Evolutionary conservation across 2,113 vertebrate species (phyloP), one percentile per base, ranked within the genome.

Genomic region (Phoxinus phoxinus): DNA sequence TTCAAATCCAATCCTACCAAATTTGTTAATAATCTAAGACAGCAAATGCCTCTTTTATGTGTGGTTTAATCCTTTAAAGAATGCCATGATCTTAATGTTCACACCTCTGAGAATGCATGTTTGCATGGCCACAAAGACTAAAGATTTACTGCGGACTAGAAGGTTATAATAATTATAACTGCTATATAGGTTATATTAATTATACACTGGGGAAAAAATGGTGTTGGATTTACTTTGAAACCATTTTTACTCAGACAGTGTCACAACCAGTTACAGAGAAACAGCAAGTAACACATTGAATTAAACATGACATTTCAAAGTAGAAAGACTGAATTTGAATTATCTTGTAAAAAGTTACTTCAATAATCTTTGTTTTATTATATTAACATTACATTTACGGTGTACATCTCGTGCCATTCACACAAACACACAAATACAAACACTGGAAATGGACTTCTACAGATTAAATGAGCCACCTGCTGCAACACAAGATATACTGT

Each of bases 341-440:
- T 53, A 3, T 53, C 15, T 53, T 53, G 4, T 19, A 19, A 53
- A 53, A 53, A 6, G 46, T 48, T 48, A 48, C 51, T 53, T 2
- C 15, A 15, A 53, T 53, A 53, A 53, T 53, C 51, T 53, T 53
- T 48, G 46, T 13, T 48, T 53, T 53, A 53, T 19, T 53, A n/a
- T 6, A 6, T 19, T 53, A 53, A 53, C 17, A 53, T 19, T 15
- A 53, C 51, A 53, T 19, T 46, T 53, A 53, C 15, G 0, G 15
- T 53, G 15, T 53, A 44, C 23, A 73, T 75, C 63, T 48, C 46
- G 35, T 37, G 35, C 35, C 35, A 5, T 5, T 37, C 35, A 77
- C 35, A 77, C 69, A 61, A 53, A 63, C 25, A 69, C 35, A 71
- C 65, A 77, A 51, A 59, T 79, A 75, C 30, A 84, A 51, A 75